Evolutionary conservation across 2,113 vertebrate species (phyloP), one percentile per base, ranked within the genome.

Genomic region (Dicaeum eximium): DNA sequence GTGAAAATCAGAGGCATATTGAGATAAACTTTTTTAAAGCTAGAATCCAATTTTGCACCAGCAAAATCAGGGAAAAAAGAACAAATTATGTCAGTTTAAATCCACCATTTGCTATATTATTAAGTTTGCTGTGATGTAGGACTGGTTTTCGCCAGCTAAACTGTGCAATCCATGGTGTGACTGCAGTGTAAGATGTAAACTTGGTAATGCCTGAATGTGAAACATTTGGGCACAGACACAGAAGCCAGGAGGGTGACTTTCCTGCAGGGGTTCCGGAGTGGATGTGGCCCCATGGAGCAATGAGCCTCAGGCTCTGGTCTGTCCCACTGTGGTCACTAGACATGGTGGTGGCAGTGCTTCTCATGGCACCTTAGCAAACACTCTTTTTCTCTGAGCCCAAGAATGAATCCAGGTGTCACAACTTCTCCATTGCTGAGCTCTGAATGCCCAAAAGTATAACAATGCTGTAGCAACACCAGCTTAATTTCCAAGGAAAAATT

Each of bases 1-100:
- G 92, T 91, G 80, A 85, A 65, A 91, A 93, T 80, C 82, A 86
- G 67, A 82, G 37, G 35, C 30, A 84, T 38, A 57, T 15, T 18
- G 30, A 80, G 48, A 87, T 23, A 86, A 94, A 94, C 78, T 86
- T 89, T 61, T 44, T 47, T 73, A 70, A 91, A 91, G 11, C 35
- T 50, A 35, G 51, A 88, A 67, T 92, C 1, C 1, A 38, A 38
- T 38, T 38, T 38, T 15, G 17, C 40, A 72, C n/a, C 23, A 67
- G n/a, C 38, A 73, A 64, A 91, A 86, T 27, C 1, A 2, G 40
- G 30, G 1, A 14, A 69, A 77, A 71, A 58, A 18, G 19, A 70
- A 73, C 9, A 30, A 16, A 51, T 81, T 28, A 48, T n/a, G n/a
- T 35, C 65, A 17, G 22, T 74, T 74, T 67, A 84, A 79, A 74